phyloP scores from a whole-genome alignment of 1,140 invertebrate genomes.

The Drosophila bifasciata region DNA sequence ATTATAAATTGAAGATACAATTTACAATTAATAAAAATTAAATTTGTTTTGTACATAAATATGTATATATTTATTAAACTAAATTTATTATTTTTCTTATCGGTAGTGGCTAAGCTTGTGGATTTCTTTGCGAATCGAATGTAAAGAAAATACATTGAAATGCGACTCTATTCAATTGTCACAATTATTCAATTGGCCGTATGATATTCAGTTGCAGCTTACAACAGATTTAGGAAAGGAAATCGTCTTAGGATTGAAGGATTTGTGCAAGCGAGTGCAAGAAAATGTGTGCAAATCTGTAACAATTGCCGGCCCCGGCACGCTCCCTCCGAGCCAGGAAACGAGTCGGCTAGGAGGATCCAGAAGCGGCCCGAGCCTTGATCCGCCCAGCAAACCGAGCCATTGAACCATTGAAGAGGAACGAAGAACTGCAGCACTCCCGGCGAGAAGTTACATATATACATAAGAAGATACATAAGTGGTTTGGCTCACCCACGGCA shows the following conservation, averaged over 20 bases:
- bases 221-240: slow-evolving; percentile 65
- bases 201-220: slow-evolving; percentile 80
- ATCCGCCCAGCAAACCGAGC: slow-evolving; percentile 52
- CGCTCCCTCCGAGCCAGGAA: slow-evolving; percentile 30
- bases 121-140: background rate
- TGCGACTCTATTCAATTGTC: slow-evolving; percentile 18
- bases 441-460: slow-evolving; percentile 26
- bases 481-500: slow-evolving; percentile 56
- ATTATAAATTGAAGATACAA: too few species aligned
- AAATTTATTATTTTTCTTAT: too few species aligned
- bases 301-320: slow-evolving; percentile 56
- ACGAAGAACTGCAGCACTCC: slow-evolving; percentile 9
- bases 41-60: too few species aligned
- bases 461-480: slow-evolving; percentile 70
- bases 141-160: background rate
- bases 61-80: too few species aligned
- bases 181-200: slow-evolving; percentile 69
- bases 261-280: slow-evolving; percentile 61
- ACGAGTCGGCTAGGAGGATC: slow-evolving; percentile 2
- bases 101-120: too few species aligned
- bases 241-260: slow-evolving; percentile 68
- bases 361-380: slow-evolving; percentile 36
- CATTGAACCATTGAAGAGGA: background rate
- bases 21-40: too few species aligned
- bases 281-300: slow-evolving; percentile 51